A percentile compares a stretch with the other conserved stretches of the same genome.
These are phyloP conservation scores for Dascillus cervinus DNA, from an alignment of 2,888 invertebrate genomes.

Conservation along the genomic window DNA sequence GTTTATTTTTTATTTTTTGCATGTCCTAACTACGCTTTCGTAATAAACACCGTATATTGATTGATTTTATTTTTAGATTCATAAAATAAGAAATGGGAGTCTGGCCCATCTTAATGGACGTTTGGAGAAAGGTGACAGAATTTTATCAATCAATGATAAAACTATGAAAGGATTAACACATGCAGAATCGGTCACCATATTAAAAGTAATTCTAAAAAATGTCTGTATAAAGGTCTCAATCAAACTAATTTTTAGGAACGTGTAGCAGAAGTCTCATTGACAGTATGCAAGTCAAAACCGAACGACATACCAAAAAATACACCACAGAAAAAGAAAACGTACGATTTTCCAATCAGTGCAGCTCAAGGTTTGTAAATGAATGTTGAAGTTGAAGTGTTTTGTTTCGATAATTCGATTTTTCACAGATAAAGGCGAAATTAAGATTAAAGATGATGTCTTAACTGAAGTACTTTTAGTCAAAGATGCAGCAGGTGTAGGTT, in stretches of 20 bases:
- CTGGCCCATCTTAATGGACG: constrained; percentile 81
- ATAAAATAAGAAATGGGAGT: constrained; percentile 78
- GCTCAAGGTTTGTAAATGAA: too few relatives aligned
- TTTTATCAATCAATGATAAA: constrained; percentile 82
- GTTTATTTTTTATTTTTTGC: too few relatives aligned
- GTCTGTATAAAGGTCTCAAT: constrained; percentile 45
- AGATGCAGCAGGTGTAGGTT: constrained; percentile 85
- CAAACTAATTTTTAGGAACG: constrained; percentile 21
- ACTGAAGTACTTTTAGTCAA: constrained; percentile 48
- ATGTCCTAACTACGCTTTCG: too few relatives aligned
- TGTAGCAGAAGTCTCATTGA: constrained; percentile 26
- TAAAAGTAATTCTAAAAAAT: constrained; percentile 56
- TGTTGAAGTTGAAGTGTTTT: too few relatives aligned
- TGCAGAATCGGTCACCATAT: constrained; percentile 75
- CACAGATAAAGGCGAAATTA: too few relatives aligned
- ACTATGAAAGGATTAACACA: constrained; percentile 78
- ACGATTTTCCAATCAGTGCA: too few relatives aligned
- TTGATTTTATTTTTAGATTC: constrained; percentile 52
- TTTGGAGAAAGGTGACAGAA: constrained; percentile 78
- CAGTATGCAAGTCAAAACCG: constrained; percentile 18
- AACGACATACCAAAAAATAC: not conserved
- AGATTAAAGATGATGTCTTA: too few relatives aligned
- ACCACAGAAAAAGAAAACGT: too few relatives aligned
- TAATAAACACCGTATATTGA: too few relatives aligned
- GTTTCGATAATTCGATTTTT: too few relatives aligned